Conservation (phyloP, 2,888 invertebrate species). For the Leptinotarsa rubiginosa region DNA sequence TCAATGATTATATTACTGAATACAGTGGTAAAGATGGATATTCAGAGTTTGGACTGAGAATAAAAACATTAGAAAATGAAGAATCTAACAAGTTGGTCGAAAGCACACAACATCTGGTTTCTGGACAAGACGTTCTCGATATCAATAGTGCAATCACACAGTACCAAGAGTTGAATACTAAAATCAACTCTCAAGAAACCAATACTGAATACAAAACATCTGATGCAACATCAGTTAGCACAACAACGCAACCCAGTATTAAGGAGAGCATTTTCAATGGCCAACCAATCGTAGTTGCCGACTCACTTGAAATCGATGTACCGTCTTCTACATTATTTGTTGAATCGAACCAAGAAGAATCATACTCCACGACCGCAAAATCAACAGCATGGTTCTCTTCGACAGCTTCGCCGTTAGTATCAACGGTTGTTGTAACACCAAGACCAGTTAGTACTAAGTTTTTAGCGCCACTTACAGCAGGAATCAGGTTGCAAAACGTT, state of each 20-base stretch:
- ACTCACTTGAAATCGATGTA: slow-evolving; percentile 55
- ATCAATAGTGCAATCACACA: slow-evolving; percentile 70
- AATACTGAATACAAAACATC: slow-evolving; percentile 31
- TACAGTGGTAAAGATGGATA: neutral
- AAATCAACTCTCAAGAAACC: slow-evolving; percentile 31
- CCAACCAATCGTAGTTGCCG: slow-evolving; percentile 64
- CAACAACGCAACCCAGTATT: slow-evolving; percentile 45
- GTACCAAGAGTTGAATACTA: slow-evolving; percentile 21
- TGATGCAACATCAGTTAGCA: slow-evolving; percentile 38
- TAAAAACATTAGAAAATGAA: slow-evolving; percentile 56
- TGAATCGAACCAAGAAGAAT: slow-evolving; percentile 39
- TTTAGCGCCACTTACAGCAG: slow-evolving; percentile 73
- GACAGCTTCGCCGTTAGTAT: slow-evolving; percentile 42
- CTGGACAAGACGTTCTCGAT: slow-evolving; percentile 73
- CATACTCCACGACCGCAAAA: slow-evolving; percentile 52
- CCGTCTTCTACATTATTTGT: slow-evolving; percentile 54
- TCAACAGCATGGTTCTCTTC: slow-evolving; percentile 50
- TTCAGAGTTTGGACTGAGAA: slow-evolving; percentile 62
- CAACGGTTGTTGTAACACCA: slow-evolving; percentile 69
- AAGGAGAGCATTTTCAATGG: slow-evolving; percentile 52
- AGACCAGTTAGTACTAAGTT: slow-evolving; percentile 71
- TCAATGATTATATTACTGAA: slow-evolving; percentile 3
- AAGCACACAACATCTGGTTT: slow-evolving; percentile 72
- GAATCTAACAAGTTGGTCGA: slow-evolving; percentile 68
- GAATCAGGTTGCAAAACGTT: slow-evolving; percentile 69